phyloP scores from a whole-genome alignment of 2,113 vertebrate genomes.

The Thinocorus orbignyianus region DNA sequence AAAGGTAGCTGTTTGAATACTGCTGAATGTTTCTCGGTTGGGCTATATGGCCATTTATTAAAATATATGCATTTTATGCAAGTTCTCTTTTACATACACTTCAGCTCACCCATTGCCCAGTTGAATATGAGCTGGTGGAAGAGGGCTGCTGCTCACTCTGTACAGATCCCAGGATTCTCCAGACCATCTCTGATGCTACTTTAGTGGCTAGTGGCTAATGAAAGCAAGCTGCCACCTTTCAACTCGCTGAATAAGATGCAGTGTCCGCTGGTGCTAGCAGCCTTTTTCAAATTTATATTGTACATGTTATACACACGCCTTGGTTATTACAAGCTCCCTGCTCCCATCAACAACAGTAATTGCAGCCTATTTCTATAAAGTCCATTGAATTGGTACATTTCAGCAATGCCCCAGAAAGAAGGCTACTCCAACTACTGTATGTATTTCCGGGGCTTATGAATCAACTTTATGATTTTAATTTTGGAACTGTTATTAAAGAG shows the following conservation, averaged over 20 bases:
- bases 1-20: background rate
- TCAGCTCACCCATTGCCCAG: background rate
- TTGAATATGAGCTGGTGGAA: background rate
- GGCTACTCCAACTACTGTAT: constrained; percentile 34
- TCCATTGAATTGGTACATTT: constrained; percentile 19
- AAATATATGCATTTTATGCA: background rate
- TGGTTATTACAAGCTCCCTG: constrained; percentile 29
- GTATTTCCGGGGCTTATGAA: constrained; percentile 69
- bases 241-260: background rate
- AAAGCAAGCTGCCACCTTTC: background rate
- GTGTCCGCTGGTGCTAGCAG: background rate
- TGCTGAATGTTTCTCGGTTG: background rate
- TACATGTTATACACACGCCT: background rate
- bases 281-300: constrained; percentile 19
- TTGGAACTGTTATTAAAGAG: constrained; percentile 73
- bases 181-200: background rate
- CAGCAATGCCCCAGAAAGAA: constrained; percentile 47
- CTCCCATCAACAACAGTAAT: constrained; percentile 37
- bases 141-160: background rate
- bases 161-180: background rate
- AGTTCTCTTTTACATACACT: background rate
- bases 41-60: background rate
- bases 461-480: constrained; percentile 75
- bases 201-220: background rate
- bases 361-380: constrained; percentile 32